Conservation (phyloP, 2,888 invertebrate genomes). For the Phortica magna region DNA sequence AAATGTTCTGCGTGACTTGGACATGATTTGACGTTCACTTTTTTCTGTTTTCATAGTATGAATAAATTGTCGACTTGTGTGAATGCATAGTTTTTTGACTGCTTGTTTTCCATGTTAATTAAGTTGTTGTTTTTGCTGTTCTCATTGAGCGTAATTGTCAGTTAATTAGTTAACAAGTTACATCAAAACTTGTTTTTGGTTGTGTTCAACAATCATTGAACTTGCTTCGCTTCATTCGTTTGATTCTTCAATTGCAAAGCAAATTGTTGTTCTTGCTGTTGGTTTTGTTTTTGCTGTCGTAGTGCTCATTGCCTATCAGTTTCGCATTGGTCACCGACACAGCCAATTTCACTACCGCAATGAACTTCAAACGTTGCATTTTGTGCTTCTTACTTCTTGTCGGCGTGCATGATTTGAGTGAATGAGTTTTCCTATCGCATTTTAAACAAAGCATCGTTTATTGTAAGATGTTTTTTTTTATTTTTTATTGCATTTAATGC, state of each 20-base stretch:
- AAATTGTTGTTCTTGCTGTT: too few species aligned
- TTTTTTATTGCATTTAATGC: constrained; percentile 14
- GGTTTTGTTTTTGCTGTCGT: too few species aligned
- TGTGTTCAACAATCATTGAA: too few species aligned
- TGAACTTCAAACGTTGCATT: neutral
- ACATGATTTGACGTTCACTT: constrained; percentile 55
- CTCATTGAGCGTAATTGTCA: neutral
- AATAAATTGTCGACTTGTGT: neutral
- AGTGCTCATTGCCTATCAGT: neutral
- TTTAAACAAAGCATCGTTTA: constrained; percentile 16
- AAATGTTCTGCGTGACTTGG: constrained; percentile 41
- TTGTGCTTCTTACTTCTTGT: neutral
- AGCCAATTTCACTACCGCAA: neutral
- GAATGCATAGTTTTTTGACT: neutral
- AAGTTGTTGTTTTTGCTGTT: neutral
- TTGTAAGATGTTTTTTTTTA: neutral
- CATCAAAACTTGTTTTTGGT: neutral
- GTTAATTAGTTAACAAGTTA: neutral
- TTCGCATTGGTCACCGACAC: neutral
- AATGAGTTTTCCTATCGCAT: neutral
- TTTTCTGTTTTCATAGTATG: constrained; percentile 42
- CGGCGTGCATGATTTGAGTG: neutral
- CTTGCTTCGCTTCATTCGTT: too few species aligned
- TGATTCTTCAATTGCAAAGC: too few species aligned
- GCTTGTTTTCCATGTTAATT: neutral